phyloP scores from a whole-genome alignment of 2,888 invertebrate species.

The Hanleya hanleyi region DNA sequence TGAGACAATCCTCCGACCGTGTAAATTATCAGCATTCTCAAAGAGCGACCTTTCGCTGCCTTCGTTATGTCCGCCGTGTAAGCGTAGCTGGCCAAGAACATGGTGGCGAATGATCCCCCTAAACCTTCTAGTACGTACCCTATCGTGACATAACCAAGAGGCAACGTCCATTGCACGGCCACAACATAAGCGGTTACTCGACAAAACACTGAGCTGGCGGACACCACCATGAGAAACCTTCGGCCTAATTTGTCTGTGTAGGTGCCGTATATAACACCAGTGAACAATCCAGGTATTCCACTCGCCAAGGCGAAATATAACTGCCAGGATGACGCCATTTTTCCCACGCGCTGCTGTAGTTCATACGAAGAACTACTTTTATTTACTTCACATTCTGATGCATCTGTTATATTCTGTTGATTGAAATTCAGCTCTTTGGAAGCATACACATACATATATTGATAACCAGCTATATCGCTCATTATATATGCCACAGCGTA shows the following conservation, averaged over 20 bases:
- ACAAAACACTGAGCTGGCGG: neutral
- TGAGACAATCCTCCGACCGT: neutral
- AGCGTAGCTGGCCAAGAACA: constrained; percentile 37
- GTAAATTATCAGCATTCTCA: constrained; percentile 25
- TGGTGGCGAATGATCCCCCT: constrained; percentile 38
- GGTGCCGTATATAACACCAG: neutral
- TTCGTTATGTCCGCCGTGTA: constrained; percentile 41
- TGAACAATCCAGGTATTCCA: neutral
- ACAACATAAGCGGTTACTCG: constrained; percentile 7
- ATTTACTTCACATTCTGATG: neutral
- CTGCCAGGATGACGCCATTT: constrained; percentile 1
- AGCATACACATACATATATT: neutral
- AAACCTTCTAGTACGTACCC: constrained; percentile 37
- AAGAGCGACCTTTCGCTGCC: constrained; percentile 23
- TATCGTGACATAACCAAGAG: constrained; percentile 5
- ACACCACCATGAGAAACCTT: neutral
- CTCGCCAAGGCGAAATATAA: neutral
- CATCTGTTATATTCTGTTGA: neutral
- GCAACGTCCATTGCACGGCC: neutral
- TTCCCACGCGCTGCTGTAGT: neutral
- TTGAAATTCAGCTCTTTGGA: neutral
- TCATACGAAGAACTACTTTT: neutral
- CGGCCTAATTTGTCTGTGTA: constrained; percentile 3
- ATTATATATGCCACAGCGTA: neutral
- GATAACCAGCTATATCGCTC: neutral